Conservation (phyloP, 2,888 invertebrate species). For the Elegia similella region DNA sequence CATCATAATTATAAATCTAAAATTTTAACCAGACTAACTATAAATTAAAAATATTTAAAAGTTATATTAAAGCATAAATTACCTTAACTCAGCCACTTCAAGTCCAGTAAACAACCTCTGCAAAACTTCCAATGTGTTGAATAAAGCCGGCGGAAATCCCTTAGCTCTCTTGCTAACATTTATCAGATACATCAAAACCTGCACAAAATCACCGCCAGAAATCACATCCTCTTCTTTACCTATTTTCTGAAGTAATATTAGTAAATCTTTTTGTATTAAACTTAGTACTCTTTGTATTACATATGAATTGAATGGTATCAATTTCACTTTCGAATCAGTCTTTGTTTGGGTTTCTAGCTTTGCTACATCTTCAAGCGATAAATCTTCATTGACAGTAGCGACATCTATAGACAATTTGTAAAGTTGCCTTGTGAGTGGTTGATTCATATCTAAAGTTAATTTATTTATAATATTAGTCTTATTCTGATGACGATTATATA, state of each 20-base stretch:
- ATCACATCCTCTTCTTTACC: background rate
- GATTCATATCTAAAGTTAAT: conserved; percentile 50
- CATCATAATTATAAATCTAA: too few species aligned
- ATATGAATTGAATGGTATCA: conserved; percentile 82
- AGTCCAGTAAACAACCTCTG: conserved; percentile 37
- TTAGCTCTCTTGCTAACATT: conserved; percentile 40
- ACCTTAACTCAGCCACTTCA: conserved; percentile 42
- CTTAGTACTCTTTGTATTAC: conserved; percentile 63
- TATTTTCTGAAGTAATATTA: conserved; percentile 19
- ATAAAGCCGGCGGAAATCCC: conserved; percentile 53
- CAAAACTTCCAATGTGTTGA: conserved; percentile 52
- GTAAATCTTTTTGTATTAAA: conserved; percentile 44
- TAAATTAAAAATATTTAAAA: background rate
- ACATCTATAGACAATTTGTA: conserved; percentile 39
- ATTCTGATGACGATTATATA: conserved; percentile 44
- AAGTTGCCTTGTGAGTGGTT: conserved; percentile 54
- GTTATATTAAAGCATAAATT: conserved; percentile 20
- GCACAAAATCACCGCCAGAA: conserved; percentile 22
- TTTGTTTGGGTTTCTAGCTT: background rate
- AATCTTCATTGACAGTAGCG: conserved; percentile 37
- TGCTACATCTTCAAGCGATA: conserved; percentile 44
- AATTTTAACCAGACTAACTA: background rate
- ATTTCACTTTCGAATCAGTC: conserved; percentile 41
- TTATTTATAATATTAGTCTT: conserved; percentile 45
- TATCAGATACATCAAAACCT: conserved; percentile 38